A percentile compares a stretch with the other conserved stretches of the same genome.
These are phyloP conservation scores for Botrylloides violaceus DNA, from an alignment of 23 tunicate species.

Conservation along the genomic window DNA sequence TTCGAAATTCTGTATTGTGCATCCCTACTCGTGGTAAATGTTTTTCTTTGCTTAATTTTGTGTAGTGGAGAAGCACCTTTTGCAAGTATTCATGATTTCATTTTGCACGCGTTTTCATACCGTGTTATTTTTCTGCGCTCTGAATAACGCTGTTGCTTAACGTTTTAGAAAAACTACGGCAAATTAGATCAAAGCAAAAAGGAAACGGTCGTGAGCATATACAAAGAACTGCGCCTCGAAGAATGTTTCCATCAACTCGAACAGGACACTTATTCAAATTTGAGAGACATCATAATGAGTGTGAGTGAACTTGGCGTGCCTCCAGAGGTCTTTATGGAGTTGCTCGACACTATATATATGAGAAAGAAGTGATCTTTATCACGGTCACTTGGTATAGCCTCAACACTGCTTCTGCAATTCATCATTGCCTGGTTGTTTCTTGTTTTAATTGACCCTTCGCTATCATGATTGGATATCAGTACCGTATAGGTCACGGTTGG, in stretches of 20 bases:
- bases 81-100: not conserved
- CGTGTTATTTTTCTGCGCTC: not conserved
- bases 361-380: constrained; percentile 41
- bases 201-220: constrained; percentile 33
- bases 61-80: too few relatives aligned
- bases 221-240: constrained; percentile 31
- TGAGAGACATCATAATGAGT: constrained; percentile 21
- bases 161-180: constrained; percentile 49
- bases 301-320: constrained; percentile 32
- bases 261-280: constrained; percentile 28
- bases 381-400: too few relatives aligned
- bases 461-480: too few relatives aligned
- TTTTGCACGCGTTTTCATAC: not conserved
- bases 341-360: constrained; percentile 62
- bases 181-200: constrained; percentile 40
- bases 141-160: not conserved
- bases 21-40: too few relatives aligned
- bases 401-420: too few relatives aligned
- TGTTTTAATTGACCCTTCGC: too few relatives aligned
- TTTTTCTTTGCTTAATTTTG: too few relatives aligned
- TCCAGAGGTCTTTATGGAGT: constrained; percentile 31
- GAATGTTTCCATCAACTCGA: constrained; percentile 42
- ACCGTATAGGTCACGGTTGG: too few relatives aligned
- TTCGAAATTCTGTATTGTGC: too few relatives aligned
- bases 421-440: too few relatives aligned